These are phyloP conservation scores for Rallus limicola DNA, from an alignment of 2,113 vertebrate genomes.

Conservation along the genomic window DNA sequence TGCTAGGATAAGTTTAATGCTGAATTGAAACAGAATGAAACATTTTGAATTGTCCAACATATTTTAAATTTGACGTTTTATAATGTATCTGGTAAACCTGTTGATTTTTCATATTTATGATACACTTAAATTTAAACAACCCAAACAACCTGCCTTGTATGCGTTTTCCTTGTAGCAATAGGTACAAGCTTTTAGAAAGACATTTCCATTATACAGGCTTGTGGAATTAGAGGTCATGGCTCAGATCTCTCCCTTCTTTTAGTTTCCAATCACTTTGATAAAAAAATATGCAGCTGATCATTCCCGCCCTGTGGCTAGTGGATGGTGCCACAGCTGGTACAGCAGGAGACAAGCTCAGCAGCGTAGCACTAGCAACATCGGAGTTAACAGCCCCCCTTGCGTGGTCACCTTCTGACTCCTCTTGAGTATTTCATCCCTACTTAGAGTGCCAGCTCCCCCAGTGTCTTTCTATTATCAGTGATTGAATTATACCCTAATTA, in stretches of 20 bases:
- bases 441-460: accelerated
- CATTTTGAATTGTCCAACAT: not conserved
- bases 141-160: not conserved
- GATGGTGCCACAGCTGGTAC: not conserved
- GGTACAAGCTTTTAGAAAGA: not conserved
- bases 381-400: not conserved
- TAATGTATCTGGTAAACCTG: accelerated
- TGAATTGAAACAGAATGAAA: not conserved
- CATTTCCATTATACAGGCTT: not conserved
- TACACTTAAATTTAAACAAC: not conserved
- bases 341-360: not conserved
- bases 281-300: not conserved
- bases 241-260: not conserved
- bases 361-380: not conserved
- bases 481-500: not conserved
- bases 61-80: not conserved
- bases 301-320: not conserved
- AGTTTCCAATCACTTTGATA: not conserved
- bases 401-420: not conserved
- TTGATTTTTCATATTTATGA: not conserved
- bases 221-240: not conserved
- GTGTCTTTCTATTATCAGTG: not conserved
- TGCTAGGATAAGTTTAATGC: not conserved
- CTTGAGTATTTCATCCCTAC: not conserved
- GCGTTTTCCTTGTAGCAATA: not conserved